A percentile compares a stretch with the other conserved stretches of the same genome.
These are phyloP conservation scores for Pyrrhosoma nymphula DNA, from an alignment of 2,888 invertebrate species.

Conservation along the genomic window DNA sequence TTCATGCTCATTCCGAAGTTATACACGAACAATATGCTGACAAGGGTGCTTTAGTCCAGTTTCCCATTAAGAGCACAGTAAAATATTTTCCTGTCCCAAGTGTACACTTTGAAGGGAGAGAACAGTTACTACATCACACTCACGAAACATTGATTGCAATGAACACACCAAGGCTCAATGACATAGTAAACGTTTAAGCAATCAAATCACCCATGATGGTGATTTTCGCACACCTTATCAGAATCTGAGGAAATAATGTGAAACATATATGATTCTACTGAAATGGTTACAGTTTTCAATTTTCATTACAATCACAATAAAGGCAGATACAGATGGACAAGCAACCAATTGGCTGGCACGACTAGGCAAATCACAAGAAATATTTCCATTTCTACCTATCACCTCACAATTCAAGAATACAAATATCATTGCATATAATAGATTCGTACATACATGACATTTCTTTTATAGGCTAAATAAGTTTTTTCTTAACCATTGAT, in stretches of 20 bases:
- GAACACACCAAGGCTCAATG: slow-evolving; percentile 45
- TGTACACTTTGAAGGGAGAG: neutral
- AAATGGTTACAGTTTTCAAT: neutral
- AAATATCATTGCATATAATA: slow-evolving; percentile 33
- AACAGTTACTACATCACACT: slow-evolving; percentile 14
- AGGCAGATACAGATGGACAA: slow-evolving; percentile 33
- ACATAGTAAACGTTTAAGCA: neutral
- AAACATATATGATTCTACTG: neutral
- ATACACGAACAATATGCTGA: neutral
- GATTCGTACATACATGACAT: slow-evolving; percentile 42
- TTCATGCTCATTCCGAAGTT: slow-evolving; percentile 20
- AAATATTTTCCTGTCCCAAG: neutral
- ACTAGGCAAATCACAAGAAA: slow-evolving; percentile 69
- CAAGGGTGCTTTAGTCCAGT: slow-evolving; percentile 29
- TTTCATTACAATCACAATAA: slow-evolving; percentile 37
- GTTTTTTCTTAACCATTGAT: slow-evolving; percentile 10
- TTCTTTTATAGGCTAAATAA: slow-evolving; percentile 11
- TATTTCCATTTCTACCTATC: slow-evolving; percentile 45
- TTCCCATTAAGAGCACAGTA: neutral
- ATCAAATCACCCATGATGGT: neutral
- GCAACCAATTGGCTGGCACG: slow-evolving; percentile 65
- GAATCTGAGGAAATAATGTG: neutral
- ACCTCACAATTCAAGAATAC: neutral
- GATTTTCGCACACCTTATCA: neutral
- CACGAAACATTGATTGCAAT: neutral